phyloP scores from a whole-genome alignment of 1,140 invertebrate genomes.

The Lanistes nyassanus region DNA sequence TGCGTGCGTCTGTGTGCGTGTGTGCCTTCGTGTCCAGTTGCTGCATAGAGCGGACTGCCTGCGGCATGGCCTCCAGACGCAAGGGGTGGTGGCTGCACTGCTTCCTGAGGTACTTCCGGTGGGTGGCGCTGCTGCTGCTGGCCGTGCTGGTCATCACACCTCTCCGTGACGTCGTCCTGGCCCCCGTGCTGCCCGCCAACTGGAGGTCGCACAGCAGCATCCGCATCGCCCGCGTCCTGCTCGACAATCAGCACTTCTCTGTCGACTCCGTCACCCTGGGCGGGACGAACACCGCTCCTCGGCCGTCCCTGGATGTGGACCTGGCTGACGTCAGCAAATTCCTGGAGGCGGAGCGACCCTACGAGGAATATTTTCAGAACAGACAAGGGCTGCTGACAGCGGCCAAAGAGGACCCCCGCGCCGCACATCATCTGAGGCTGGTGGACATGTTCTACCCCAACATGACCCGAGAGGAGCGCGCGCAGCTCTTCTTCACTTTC shows the following conservation, averaged over 20 bases:
- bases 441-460: constrained; percentile 25
- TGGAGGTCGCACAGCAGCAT: constrained; percentile 25
- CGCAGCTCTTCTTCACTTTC: constrained; percentile 31
- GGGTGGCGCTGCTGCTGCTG: not conserved
- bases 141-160: constrained; percentile 21
- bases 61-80: too few relatives aligned
- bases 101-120: not conserved
- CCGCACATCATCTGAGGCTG: not conserved
- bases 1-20: constrained; percentile 9
- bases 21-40: not conserved
- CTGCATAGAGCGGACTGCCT: too few relatives aligned
- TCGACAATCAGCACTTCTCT: constrained; percentile 26
- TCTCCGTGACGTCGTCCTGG: constrained; percentile 19
- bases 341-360: constrained; percentile 3
- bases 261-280: not conserved
- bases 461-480: constrained; percentile 29
- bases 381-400: not conserved
- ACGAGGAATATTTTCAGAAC: constrained; percentile 13
- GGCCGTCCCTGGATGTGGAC: constrained; percentile 17
- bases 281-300: not conserved
- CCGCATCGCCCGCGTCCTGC: constrained; percentile 16
- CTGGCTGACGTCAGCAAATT: constrained; percentile 23
- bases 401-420: constrained; percentile 1
- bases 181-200: constrained; percentile 19
- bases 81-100: not conserved